These are phyloP conservation scores for Falco rusticolus DNA, from an alignment of 2,797 vertebrate species.

Conservation along the genomic window DNA sequence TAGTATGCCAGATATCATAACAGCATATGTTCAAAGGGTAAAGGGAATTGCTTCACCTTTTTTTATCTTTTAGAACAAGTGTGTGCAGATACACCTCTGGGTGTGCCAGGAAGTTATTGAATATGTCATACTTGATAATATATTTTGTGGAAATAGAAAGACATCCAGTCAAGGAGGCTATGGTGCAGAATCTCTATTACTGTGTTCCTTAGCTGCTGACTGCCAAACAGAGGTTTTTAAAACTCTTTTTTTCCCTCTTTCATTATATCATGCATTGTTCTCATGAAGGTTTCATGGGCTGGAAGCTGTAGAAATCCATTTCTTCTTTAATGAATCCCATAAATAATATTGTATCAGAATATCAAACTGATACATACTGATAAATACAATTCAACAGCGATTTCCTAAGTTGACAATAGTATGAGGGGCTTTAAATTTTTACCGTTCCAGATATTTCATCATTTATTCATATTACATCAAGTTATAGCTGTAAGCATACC, in stretches of 20 bases:
- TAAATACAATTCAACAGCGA: not conserved
- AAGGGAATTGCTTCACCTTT: not conserved
- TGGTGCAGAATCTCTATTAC: not conserved
- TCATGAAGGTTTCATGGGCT: not conserved
- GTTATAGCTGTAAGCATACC: not conserved
- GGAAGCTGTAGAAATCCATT: not conserved
- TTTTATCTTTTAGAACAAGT: not conserved
- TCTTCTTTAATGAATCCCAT: not conserved
- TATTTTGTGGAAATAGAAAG: not conserved
- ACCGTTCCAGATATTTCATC: not conserved
- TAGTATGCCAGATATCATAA: not conserved
- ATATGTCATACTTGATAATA: not conserved
- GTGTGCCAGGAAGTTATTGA: not conserved
- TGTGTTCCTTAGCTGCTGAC: not conserved
- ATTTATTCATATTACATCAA: not conserved
- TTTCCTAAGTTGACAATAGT: not conserved
- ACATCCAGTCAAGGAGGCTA: not conserved
- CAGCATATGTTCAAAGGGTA: not conserved
- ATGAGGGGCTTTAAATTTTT: not conserved
- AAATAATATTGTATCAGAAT: not conserved
- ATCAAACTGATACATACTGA: not conserved
- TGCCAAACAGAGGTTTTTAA: not conserved
- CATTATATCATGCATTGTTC: not conserved
- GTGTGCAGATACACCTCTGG: not conserved
- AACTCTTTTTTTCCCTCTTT: not conserved